Evolutionary conservation across 1,140 invertebrate genomes (phyloP), one percentile per base, ranked within the genome.

Genomic region (Helicoverpa armigera): DNA sequence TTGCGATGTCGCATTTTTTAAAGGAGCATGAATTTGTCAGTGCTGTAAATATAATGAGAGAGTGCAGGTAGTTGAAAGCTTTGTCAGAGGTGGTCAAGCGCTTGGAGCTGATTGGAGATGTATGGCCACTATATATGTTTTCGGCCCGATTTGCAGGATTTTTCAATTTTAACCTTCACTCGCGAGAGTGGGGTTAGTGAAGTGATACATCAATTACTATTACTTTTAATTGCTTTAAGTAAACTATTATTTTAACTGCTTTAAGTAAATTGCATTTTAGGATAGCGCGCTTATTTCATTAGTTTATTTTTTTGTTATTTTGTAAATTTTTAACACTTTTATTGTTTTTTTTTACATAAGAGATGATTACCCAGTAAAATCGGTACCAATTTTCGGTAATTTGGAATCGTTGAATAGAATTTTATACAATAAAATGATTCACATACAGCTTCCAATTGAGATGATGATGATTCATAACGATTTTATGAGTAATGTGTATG

Each of bases 91-190:
- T 77, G 75, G 75, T 77, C 75, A 53, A 76, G 60, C 78, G 54
- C 73, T 83, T 77, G 51, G 60, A 67, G 51, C 75, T 54, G 75
- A 54, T 13, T 65, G 60, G 75, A 65, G 61, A 77, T 77, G 75
- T 65, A 87, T 88, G 92, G 93, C 92, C 92, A 91, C 85, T 89
- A 88, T 92, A 94, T 95, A 95, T 95, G 93, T 95, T 95, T 94
- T 91, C 90, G 93, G 93, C 89, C 93, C 88, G 89, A 86, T 91
- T 90, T 85, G 86, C 91, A 91, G 88, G 88, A 92, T 91, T 90
- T 89, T 91, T 86, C 88, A 83, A 83, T 89, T 83, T 88, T 85
- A 83, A 84, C 84, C 91, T 88, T 82, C 80, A 56, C 70, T 73
- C 48, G 61, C 73, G 23, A 54, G 75, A 84, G 77, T 80, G 79